phyloP scores from a whole-genome alignment of 1,140 invertebrate genomes.

The Drosophila guanche region DNA sequence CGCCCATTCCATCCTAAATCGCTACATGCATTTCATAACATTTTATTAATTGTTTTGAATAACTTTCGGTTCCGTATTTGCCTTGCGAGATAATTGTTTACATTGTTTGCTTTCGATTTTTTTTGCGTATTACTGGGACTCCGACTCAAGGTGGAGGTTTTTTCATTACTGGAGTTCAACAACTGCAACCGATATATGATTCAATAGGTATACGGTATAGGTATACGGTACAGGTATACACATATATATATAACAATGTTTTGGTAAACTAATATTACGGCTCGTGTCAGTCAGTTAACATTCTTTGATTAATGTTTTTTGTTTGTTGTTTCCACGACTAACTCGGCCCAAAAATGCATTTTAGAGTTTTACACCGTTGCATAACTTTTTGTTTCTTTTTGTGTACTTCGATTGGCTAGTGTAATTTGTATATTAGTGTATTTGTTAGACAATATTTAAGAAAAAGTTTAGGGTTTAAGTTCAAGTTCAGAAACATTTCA shows the following conservation, averaged over 20 bases:
- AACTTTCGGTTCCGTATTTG: constrained; percentile 55
- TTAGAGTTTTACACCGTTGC: constrained; percentile 14
- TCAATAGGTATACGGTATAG: no score
- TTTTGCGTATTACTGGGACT: constrained; percentile 40
- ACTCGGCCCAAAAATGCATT: constrained; percentile 53
- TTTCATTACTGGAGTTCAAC: constrained; percentile 69
- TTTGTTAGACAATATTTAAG: constrained; percentile 17
- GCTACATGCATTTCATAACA: constrained; percentile 50
- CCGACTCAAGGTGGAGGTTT: constrained; percentile 30
- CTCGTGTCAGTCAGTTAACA: constrained; percentile 51
- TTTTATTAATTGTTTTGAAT: constrained; percentile 69
- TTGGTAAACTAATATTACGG: constrained; percentile 53
- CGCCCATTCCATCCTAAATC: constrained; percentile 19
- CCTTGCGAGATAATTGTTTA: constrained; percentile 51
- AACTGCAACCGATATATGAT: constrained; percentile 64
- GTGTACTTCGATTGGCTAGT: constrained; percentile 22
- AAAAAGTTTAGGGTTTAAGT: constrained; percentile 16
- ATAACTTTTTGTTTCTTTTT: constrained; percentile 17
- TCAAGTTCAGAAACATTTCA: constrained; percentile 12
- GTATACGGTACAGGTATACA: constrained; percentile 37
- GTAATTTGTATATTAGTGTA: constrained; percentile 27
- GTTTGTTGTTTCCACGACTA: constrained; percentile 31
- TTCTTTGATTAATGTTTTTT: constrained; percentile 29
- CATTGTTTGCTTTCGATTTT: constrained; percentile 38
- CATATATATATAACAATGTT: constrained; percentile 50